A percentile compares a stretch with the other conserved stretches of the same genome.
phyloP scores from a whole-genome alignment of 2,797 vertebrate genomes.

The Heteromormyrus szaboi region DNA sequence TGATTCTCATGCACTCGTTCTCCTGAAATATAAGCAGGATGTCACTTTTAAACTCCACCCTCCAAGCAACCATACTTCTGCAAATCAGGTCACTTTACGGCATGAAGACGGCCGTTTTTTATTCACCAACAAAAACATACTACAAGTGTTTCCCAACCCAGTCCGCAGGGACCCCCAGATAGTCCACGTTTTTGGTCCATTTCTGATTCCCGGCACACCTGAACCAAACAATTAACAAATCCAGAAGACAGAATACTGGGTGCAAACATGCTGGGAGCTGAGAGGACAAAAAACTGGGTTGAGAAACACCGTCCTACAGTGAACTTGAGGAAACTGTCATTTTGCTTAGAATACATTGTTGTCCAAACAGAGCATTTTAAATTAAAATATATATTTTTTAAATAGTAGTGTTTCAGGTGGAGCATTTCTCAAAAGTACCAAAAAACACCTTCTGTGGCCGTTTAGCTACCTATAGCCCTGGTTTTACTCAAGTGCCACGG shows the following conservation, averaged over 20 bases:
- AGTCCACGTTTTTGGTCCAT: not conserved
- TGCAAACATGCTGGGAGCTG: not conserved
- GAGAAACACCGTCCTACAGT: not conserved
- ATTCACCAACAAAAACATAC: not conserved
- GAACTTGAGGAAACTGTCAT: not conserved
- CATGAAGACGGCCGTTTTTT: not conserved
- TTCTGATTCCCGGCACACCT: not conserved
- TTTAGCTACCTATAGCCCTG: not conserved
- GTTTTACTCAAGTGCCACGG: not conserved
- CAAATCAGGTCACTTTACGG: not conserved
- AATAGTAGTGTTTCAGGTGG: not conserved
- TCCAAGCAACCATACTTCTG: not conserved
- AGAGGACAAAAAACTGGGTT: not conserved
- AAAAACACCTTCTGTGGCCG: not conserved
- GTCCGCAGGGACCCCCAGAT: not conserved
- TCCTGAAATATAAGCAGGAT: constrained; percentile 62
- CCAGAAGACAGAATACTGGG: not conserved
- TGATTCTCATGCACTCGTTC: constrained; percentile 98
- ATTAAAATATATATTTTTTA: not conserved
- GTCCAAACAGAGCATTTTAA: not conserved
- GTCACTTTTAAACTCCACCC: not conserved
- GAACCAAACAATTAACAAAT: not conserved
- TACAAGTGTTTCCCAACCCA: not conserved
- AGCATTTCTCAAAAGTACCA: not conserved
- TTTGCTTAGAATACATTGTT: not conserved